Conservation (phyloP, 1,140 invertebrate species). For the Papilio dardanus region DNA sequence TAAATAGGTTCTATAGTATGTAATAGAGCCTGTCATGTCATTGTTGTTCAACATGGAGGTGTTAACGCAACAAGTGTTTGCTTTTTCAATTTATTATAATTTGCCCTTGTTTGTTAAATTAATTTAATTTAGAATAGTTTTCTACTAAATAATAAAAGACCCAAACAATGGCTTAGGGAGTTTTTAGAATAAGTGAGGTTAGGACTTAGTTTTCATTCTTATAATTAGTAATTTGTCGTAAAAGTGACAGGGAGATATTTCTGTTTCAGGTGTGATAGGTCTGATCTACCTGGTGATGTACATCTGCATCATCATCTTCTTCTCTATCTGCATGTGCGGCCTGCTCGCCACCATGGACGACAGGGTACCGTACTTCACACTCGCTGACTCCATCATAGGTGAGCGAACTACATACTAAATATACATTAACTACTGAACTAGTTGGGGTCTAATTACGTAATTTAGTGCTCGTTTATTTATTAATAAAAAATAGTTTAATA, state of each 20-base stretch:
- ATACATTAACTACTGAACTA: too few species aligned
- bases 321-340: conserved; percentile 93
- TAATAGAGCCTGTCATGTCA: neutral
- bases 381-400: conserved; percentile 92
- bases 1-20: neutral
- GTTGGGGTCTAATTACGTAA: too few species aligned
- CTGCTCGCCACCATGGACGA: conserved; percentile 90
- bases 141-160: too few species aligned
- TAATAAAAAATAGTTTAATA: too few species aligned
- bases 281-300: conserved; percentile 79
- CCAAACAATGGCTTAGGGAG: too few species aligned
- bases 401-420: too few species aligned
- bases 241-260: neutral
- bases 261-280: conserved; percentile 72
- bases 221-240: neutral
- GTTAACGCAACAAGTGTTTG: neutral
- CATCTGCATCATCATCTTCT: conserved; percentile 84
- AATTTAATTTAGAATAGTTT: neutral
- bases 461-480: too few species aligned
- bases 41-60: neutral
- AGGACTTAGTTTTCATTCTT: too few species aligned
- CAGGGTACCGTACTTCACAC: conserved; percentile 88
- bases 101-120: neutral
- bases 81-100: neutral
- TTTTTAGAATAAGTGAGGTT: too few species aligned